Percentiles rank a stretch among this genome's conserved stretches.
phyloP scores from a whole-genome alignment of 2,113 vertebrate genomes.

The Dascyllus trimaculatus region DNA sequence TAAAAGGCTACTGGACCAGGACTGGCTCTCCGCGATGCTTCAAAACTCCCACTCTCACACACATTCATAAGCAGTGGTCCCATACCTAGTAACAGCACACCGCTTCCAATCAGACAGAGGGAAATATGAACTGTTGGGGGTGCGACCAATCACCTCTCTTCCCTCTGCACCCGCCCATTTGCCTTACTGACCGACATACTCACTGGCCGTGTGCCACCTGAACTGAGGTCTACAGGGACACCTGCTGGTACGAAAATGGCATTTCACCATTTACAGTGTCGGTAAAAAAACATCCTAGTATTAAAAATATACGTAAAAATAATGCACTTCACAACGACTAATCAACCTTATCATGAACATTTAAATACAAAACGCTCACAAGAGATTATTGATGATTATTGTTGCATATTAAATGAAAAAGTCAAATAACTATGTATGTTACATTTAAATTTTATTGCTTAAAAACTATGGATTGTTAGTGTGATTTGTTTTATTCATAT shows the following conservation, averaged over 20 bases:
- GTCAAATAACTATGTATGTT: no score
- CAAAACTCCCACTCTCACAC: background rate
- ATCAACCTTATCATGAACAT: background rate
- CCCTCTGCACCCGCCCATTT: constrained; percentile 71
- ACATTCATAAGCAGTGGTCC: constrained; percentile 41
- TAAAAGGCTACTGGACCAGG: background rate
- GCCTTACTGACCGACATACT: constrained; percentile 77
- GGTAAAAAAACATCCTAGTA: background rate
- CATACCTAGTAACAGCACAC: constrained; percentile 60
- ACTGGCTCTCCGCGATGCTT: background rate
- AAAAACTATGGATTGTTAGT: no score
- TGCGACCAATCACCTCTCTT: constrained; percentile 82
- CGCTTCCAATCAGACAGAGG: constrained; percentile 71
- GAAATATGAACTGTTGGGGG: constrained; percentile 72
- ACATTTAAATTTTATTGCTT: no score
- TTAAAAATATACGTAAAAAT: no score
- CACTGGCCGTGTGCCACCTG: background rate
- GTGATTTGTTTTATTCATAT: no score
- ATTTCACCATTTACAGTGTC: background rate
- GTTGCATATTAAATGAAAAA: no score
- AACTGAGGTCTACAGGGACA: constrained; percentile 54
- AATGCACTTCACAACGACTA: no score
- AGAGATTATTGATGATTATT: no score
- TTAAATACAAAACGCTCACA: background rate
- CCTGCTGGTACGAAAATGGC: constrained; percentile 24